phyloP scores from a whole-genome alignment of 2,797 vertebrate species.

The Arremon brunneinucha region DNA sequence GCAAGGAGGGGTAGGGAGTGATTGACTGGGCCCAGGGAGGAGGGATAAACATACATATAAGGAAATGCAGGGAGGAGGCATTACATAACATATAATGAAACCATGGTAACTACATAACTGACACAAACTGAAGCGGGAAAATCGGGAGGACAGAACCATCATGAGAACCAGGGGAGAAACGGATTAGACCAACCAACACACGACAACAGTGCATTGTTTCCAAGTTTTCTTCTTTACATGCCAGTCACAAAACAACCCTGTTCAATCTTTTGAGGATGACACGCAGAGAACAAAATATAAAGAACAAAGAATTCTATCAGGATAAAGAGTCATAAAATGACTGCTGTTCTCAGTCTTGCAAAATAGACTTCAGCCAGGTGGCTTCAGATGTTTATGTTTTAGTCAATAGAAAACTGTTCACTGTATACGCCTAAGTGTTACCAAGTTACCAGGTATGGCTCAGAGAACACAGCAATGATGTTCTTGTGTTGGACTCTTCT shows the following conservation, averaged over 20 bases:
- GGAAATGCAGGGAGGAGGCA: no score
- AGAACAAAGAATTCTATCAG: neutral
- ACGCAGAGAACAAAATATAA: neutral
- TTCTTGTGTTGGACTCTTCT: neutral
- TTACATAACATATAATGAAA: no score
- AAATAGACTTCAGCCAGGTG: slow-evolving; percentile 17
- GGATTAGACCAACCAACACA: no score
- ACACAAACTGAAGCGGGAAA: no score
- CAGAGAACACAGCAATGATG: neutral
- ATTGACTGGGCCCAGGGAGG: no score
- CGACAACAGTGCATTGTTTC: neutral
- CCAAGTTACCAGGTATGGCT: slow-evolving; percentile 52
- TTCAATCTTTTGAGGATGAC: neutral
- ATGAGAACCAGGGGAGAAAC: no score
- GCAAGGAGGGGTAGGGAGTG: no score
- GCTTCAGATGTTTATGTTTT: neutral
- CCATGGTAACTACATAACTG: no score
- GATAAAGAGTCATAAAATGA: slow-evolving; percentile 7
- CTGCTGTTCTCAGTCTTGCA: slow-evolving; percentile 8
- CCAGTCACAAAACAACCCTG: neutral
- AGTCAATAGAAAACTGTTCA: slow-evolving; percentile 30
- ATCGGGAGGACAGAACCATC: no score
- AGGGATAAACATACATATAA: no score
- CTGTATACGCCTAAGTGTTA: neutral
- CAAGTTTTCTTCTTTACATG: neutral